Base-by-base conservation (phyloP, 35 echinoderm and acorn worm species). In the Apostichopus japonicus region DNA sequence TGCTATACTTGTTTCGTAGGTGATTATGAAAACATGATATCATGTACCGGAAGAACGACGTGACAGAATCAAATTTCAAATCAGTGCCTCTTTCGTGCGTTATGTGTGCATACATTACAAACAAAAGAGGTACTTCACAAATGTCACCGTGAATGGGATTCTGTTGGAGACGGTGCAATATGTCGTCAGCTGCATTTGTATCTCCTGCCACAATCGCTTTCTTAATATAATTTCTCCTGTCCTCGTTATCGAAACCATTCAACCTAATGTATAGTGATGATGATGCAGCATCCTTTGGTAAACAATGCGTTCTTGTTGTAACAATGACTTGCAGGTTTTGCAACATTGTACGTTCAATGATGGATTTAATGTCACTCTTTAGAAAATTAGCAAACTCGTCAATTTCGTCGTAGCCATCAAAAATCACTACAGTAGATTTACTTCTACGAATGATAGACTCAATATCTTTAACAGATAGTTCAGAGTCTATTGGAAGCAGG, bases 401-500 rank as follows among this genome's bases (percentile, higher is more conserved):
- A 87, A 56, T 56, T 57, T 88, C 86, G 44, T 88, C 86, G 25
- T 63, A 88, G 2, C 59, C 86, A 17, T 88, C 86, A 13, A 88
- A 61, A 22, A 88, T 71, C 0, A 88, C 59, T 6, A 88, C 0
- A 7, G 71, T 61, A 1, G 86, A 88, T 9, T 14, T 24, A 24
- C 19, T 71, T 4, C 25, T 61, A 2, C 44, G 24, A 14, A 88
- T 71, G 8, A 88, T 10, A 13, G 3, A 0, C 6, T 73, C 23
- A 22, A 88, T 88, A 0, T 88, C 86, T n/a, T 0, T 17, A 6
- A 25, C 86, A 22, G 23, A 6, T 2, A 88, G 6, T 59, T 7
- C 11, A 9, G 57, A 9, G 57, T 59, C 57, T 59, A 9, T 5
- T 33, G 57, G 57, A 59, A 59, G 57, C 4, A 59, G 1, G 11